Conservation (phyloP, 2,113 vertebrate species). For the Cochlearius cochlearius region DNA sequence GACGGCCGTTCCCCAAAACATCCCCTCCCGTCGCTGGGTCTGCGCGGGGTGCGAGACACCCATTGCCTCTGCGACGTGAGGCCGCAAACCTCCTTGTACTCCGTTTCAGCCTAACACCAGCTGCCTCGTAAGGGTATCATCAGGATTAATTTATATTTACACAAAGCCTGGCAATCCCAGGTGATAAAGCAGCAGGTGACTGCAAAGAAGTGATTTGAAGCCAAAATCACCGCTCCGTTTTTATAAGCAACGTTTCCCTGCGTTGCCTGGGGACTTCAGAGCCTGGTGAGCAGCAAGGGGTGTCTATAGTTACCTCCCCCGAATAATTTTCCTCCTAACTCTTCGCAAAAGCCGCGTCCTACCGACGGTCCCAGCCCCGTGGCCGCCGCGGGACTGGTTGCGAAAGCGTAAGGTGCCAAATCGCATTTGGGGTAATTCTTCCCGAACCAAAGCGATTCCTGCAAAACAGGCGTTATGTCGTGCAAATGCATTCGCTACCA, state of each 20-base stretch:
- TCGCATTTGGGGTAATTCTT: background rate
- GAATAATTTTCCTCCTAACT: background rate
- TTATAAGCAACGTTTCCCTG: background rate
- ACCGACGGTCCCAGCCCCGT: rapidly evolving
- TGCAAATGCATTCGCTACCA: background rate
- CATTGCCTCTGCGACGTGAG: rapidly evolving
- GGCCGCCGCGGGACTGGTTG: background rate
- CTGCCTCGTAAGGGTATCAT: background rate
- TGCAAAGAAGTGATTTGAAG: background rate
- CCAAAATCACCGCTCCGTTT: background rate
- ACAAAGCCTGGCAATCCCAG: background rate
- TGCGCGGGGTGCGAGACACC: background rate
- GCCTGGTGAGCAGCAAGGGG: background rate
- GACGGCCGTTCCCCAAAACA: background rate
- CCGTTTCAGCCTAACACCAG: rapidly evolving
- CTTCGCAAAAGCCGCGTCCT: background rate
- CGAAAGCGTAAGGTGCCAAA: rapidly evolving
- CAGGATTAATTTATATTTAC: background rate
- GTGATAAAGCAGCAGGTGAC: background rate
- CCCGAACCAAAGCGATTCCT: background rate
- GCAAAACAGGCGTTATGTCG: background rate
- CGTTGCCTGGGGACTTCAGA: background rate
- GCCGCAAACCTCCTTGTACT: rapidly evolving
- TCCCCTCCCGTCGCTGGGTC: rapidly evolving
- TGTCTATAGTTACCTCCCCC: background rate